phyloP scores from a whole-genome alignment of 2,797 vertebrate genomes.

The Dallia pectoralis region DNA sequence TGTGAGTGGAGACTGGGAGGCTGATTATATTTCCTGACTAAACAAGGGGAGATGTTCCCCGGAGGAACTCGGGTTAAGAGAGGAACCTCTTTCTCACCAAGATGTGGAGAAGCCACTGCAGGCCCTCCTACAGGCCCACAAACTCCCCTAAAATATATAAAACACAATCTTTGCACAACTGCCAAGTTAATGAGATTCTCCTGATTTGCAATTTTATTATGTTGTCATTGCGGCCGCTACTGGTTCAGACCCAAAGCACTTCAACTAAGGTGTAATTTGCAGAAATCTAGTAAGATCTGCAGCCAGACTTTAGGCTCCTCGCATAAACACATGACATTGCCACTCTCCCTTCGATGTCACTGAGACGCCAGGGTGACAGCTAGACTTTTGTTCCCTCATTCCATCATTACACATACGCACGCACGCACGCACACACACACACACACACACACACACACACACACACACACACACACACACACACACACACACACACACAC shows the following conservation, averaged over 20 bases:
- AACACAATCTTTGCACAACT: background rate
- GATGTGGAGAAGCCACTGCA: background rate
- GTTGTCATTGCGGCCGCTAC: background rate
- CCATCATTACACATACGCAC: background rate
- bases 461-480: background rate
- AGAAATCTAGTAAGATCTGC: conserved; percentile 15
- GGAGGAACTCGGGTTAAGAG: background rate
- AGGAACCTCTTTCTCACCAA: background rate
- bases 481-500: no score
- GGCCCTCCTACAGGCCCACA: background rate
- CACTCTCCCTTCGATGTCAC: background rate
- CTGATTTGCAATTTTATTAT: background rate
- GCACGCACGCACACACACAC: background rate
- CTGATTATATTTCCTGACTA: conserved; percentile 28
- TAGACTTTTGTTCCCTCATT: conserved; percentile 1
- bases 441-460: background rate
- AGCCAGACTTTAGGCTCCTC: background rate
- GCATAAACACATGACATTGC: conserved; percentile 22
- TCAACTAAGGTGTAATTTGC: background rate
- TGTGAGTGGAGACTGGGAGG: conserved; percentile 33
- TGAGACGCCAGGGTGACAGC: background rate
- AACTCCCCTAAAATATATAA: background rate
- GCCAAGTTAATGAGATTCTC: background rate
- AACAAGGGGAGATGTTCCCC: background rate
- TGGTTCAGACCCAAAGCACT: background rate